Evolutionary conservation across 1,140 invertebrate genomes (phyloP), one percentile per base, ranked within the genome.

Genomic region (Argopecten irradians): DNA sequence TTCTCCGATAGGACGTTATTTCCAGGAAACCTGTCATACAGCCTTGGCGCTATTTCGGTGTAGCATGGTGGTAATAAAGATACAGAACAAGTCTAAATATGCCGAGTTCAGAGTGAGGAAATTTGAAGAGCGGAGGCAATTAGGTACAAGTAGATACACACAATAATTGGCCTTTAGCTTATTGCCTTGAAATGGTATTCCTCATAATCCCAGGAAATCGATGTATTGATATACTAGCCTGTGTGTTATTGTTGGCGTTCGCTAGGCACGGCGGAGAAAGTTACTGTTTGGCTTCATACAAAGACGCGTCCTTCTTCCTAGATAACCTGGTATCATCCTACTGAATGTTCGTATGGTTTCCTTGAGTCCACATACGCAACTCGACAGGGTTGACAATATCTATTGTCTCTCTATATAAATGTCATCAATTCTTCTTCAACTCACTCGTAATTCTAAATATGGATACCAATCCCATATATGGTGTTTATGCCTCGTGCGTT

Each of bases 151-250:
- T 71, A 71, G 55, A 71, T 71, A 0, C 55, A n/a, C 55, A 71
- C 55, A 28, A 28, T 71, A 71, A 71, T 71, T 71, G 55, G 55
- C 22, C 55, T 71, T 71, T 71, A 71, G 55, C 55, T 71, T 71
- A 71, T 28, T 71, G 55, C 55, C 55, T 71, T 71, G 22, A 71
- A 71, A 71, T 71, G 55, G 55, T 71, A 71, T 71, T 71, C 55
- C 8, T 71, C 55, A 71, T 71, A 71, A 71, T 71, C 55, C 55
- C 11, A 22, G n/a, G 55, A 71, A 71, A 71, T 71, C 55, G 55
- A 71, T 71, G 55, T 71, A 71, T 71, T 28, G 55, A 71, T 71
- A n/a, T n/a, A 71, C 55, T 2, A 14, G 43, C 43, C 43, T 71
- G 22, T 71, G 22, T 71, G 55, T 71, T 71, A 71, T 71, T 71